Base-by-base conservation (phyloP, 2,888 invertebrate genomes). In the Tenthredo distinguenda region DNA sequence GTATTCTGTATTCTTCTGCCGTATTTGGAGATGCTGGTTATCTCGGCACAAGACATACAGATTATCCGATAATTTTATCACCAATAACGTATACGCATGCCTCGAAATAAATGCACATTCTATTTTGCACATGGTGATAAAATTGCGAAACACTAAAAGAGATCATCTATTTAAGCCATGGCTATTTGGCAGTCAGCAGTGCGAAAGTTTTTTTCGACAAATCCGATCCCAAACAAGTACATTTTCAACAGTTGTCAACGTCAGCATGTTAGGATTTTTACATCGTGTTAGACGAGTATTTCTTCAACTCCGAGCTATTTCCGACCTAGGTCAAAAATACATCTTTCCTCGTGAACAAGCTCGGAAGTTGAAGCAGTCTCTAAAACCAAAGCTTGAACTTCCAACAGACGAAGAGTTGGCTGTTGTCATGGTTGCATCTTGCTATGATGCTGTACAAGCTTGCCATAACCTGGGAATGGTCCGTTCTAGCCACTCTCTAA, bases 81-180 rank as follows among this genome's bases (percentile, higher is more conserved):
- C 85, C 15, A 71, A 34, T 15, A 85, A 86, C 40, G 43, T 62
- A 15, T 85, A 86, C 34, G 34, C 83, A 18, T 83, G 86, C 43
- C 72, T 86, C n/a, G 86, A 86, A 74, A 50, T 86, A 74, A 86
- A 86, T 76, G 85, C 65, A 21, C 83, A 83, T 82, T 47, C 83
- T 12, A 15, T 86, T 1, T 43, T 86, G 5, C 58, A 84, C 26
- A 7, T 85, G 26, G 10, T 83, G 0, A 55, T 68, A 47, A n/a
- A 62, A 55, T 0, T 71, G 71, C 71, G 71, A 37, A 34, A 37
- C 71, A 26, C 2, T 26, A 7, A 26, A 18, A 7, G 40, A 58
- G 18, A 40, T 18, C 15, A 83, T 21, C n/a, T 83, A 37, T 83
- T 83, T 5, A 47, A 68, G n/a, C 83, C 83, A 2, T 83, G 83